Evolutionary conservation across 2,888 invertebrate species (phyloP), one percentile per base, ranked within the genome.

Genomic region (Chloroclystis v-ata): DNA sequence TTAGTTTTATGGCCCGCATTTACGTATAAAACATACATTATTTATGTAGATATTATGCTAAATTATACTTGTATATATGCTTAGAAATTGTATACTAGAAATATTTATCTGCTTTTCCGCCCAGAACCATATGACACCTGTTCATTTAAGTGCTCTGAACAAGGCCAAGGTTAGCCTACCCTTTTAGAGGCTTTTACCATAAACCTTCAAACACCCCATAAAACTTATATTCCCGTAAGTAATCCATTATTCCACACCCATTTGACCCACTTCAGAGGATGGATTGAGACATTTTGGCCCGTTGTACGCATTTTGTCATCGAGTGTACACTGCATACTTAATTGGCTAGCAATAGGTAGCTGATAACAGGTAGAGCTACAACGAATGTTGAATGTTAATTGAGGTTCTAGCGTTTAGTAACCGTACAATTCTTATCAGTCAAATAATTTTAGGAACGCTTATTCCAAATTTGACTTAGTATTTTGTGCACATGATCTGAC

Each of bases 191-290:
- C 13, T 46, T 39, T 39, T 14, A 20, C 38, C 20, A 28, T 28
- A 20, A 37, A 28, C 37, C 30, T 39, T 43, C 35, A 33, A 26
- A 37, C 30, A 29, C 28, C 24, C 24, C 14, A 43, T 30, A 40
- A 42, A 41, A 49, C 25, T 20, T 16, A 33, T 38, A 44, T 48
- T 37, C 44, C 49, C 38, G 26, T 33, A 37, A 29, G 25, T 43
- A 47, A 47, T 47, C 26, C 39, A 40, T 28, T 60, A 69, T 65
- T 65, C 66, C 40, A 53, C 42, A 49, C 60, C 56, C 57, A 50
- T 54, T 33, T 52, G 65, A 66, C 69, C 73, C 60, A 68, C 61
- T 50, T 52, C 46, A 59, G 67, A 72, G 72, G 75, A 67, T 68
- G 45, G 44, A 62, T 68, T 64, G 61, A 59, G 67, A 65, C 69